A percentile compares a stretch with the other conserved stretches of the same genome.
These are phyloP conservation scores for Morelia viridis DNA, from an alignment of 2,797 vertebrate genomes.

Conservation along the genomic window DNA sequence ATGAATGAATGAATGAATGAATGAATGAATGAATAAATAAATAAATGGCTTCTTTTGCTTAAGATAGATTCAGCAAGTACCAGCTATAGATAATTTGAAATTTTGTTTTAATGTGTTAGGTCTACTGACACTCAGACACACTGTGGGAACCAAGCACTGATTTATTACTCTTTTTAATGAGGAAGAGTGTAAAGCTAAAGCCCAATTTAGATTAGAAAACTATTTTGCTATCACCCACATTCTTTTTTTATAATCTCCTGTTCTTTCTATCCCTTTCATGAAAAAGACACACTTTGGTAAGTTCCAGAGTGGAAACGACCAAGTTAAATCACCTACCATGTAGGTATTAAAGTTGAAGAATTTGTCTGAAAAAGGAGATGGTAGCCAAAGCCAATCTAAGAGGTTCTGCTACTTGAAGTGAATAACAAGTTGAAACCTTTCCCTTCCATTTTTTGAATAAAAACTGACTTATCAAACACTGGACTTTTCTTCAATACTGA, in stretches of 20 bases:
- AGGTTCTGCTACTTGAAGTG: not conserved
- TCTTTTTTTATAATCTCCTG: not conserved
- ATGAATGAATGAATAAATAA: no score
- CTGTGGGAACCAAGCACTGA: not conserved
- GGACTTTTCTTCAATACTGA: not conserved
- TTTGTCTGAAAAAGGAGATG: not conserved
- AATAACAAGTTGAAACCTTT: not conserved
- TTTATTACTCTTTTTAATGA: not conserved
- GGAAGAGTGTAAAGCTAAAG: not conserved
- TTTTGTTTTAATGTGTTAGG: conserved; percentile 58
- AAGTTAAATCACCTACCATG: not conserved
- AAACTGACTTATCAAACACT: not conserved
- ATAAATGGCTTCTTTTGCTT: conserved; percentile 38
- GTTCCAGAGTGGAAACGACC: not conserved
- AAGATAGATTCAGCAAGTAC: conserved; percentile 64
- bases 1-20: no score
- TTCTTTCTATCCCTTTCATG: not conserved
- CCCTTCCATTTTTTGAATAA: not conserved
- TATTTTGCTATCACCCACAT: not conserved
- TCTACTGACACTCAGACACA: conserved; percentile 43
- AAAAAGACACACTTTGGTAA: not conserved
- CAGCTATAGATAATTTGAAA: conserved; percentile 61
- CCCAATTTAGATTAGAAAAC: not conserved
- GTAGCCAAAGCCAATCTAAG: not conserved
- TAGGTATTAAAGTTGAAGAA: not conserved